A percentile compares a stretch with the other conserved stretches of the same genome.
phyloP scores from a whole-genome alignment of 2,888 invertebrate genomes.

The Plebejus argus region DNA sequence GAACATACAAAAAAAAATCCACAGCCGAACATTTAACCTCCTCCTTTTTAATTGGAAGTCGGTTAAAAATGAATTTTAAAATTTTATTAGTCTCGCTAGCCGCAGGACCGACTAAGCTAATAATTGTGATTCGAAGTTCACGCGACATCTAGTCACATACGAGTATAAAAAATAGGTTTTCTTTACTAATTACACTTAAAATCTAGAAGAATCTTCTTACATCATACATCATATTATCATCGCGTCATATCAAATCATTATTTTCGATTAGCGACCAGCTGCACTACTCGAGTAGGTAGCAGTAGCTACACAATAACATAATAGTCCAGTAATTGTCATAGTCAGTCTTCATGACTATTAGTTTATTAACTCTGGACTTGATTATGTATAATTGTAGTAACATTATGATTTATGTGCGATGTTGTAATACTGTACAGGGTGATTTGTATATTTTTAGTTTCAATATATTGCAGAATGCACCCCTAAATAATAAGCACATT shows the following conservation, averaged over 20 bases:
- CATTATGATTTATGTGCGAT: neutral
- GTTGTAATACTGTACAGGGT: neutral
- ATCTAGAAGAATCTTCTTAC: neutral
- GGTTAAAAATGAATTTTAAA: too few relatives aligned
- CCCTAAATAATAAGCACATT: too few relatives aligned
- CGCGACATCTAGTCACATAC: too few relatives aligned
- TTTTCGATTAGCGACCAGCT: neutral
- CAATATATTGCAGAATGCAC: neutral
- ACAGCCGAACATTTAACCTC: too few relatives aligned
- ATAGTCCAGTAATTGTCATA: constrained; percentile 19
- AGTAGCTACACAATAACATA: constrained; percentile 2
- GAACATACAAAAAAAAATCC: too few relatives aligned
- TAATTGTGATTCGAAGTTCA: too few relatives aligned
- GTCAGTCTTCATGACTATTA: neutral
- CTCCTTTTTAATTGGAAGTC: too few relatives aligned
- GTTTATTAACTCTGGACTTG: neutral
- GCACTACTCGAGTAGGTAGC: neutral
- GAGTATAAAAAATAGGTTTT: neutral
- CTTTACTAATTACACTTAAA: neutral
- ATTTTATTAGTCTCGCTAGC: too few relatives aligned
- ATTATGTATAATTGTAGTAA: constrained; percentile 7
- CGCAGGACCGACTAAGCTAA: too few relatives aligned
- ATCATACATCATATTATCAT: neutral
- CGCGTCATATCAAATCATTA: constrained; percentile 7
- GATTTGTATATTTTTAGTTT: neutral